Percentiles rank a stretch among this genome's conserved stretches.
Conservation (phyloP, 2,888 invertebrate species). For the Adineta ricciae region DNA sequence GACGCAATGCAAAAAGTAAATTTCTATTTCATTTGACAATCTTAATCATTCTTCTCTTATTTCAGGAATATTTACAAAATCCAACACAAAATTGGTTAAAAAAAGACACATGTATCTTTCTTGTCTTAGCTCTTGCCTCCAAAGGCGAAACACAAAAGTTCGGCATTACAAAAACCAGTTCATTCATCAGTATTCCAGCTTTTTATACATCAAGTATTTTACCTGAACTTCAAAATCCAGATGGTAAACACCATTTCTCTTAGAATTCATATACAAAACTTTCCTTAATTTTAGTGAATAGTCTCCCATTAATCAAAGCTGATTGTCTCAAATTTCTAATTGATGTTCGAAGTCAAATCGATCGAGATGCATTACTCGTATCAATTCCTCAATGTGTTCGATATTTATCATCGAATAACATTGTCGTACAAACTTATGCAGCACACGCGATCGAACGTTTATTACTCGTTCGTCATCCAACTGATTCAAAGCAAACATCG, state of each 20-base stretch:
- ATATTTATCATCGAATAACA: conserved; percentile 65
- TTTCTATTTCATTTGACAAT: conserved; percentile 23
- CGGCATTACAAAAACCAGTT: conserved; percentile 79
- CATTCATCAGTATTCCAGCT: conserved; percentile 74
- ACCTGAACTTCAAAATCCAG: conserved; percentile 67
- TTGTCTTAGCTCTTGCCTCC: conserved; percentile 84
- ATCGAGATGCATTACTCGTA: conserved; percentile 64
- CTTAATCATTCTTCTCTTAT: background rate
- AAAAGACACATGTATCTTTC: conserved; percentile 87
- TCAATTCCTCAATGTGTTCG: conserved; percentile 69
- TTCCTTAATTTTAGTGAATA: conserved; percentile 61
- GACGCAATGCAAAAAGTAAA: conserved; percentile 10
- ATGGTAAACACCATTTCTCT: conserved; percentile 45
- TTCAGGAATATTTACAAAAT: conserved; percentile 62
- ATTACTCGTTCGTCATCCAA: conserved; percentile 27
- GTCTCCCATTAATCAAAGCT: conserved; percentile 80
- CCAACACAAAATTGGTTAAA: conserved; percentile 74
- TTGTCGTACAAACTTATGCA: conserved; percentile 86
- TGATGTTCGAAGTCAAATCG: conserved; percentile 81
- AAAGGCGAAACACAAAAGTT: conserved; percentile 58
- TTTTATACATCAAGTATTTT: conserved; percentile 78
- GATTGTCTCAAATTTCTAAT: conserved; percentile 91
- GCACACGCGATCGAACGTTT: conserved; percentile 76
- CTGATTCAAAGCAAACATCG: background rate
- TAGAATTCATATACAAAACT: conserved; percentile 24